Base-by-base conservation (phyloP, 2,113 vertebrate genomes). In the Baryphthengus martii region DNA sequence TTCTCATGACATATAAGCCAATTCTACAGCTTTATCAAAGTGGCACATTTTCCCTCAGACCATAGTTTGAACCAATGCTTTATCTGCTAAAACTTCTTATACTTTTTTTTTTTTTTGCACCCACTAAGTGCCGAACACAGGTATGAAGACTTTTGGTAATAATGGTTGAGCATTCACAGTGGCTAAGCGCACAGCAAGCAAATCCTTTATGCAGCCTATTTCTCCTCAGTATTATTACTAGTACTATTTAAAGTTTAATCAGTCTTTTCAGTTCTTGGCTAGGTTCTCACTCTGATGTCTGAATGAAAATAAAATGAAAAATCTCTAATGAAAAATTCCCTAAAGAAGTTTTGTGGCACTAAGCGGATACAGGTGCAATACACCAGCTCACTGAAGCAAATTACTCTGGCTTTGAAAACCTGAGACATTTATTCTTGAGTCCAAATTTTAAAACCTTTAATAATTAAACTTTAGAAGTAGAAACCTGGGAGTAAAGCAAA, bases 401-500 rank as follows among this genome's bases (percentile, higher is more conserved):
- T 92, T 89, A 93, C 19, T 39, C 52, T 13, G 31, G 71, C 77
- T 91, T 89, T 96, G 42, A 71, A 95, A 94, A 96, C 39, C 66
- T 55, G 71, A 96, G 89, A 92, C 66, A 85, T 95, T 95, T 91
- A 83, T 90, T 85, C 74, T 88, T 81, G 33, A 92, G 39, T 89
- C 63, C 88, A 96, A 91, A 95, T 63, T 93, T 94, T 56, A 95
- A 97, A 93, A 93, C 82, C 82, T 95, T 90, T 73, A 84, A 95
- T 93, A 94, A 95, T 88, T 59, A 96, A 85, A 72, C 40, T 53
- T 96, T 84, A 90, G 68, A 78, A 95, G 50, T 39, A 76, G 49
- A 80, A 90, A 75, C 70, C 80, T 95, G 85, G 68, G 90, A 95
- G 84, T 74, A 96, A 97, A 94, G 83, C 76, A 97, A 97, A 96